Evolutionary conservation across 2,888 invertebrate genomes (phyloP).

Genomic region (Papilio protenor): DNA sequence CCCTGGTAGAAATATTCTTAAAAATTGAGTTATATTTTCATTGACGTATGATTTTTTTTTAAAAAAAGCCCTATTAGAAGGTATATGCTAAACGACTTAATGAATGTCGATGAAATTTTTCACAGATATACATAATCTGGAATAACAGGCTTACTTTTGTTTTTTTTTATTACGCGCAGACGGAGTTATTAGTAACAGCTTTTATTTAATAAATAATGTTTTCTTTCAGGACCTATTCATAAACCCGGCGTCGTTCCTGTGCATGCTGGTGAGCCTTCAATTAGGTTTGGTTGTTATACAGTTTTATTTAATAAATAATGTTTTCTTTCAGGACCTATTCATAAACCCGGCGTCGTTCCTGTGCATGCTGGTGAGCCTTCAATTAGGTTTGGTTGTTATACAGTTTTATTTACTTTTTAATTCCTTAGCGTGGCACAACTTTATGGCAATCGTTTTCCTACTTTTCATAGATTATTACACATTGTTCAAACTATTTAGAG

Average conservation of each 20-base stretch:
- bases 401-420: constrained; percentile 92
- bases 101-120: no score
- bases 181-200: not conserved
- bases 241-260: constrained; percentile 91
- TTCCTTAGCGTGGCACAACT: constrained; percentile 95
- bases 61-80: no score
- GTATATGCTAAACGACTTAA: no score
- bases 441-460: constrained; percentile 92
- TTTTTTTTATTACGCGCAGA: no score
- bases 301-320: constrained; percentile 86
- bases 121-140: no score
- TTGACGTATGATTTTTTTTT: not conserved
- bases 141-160: no score
- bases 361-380: constrained; percentile 89
- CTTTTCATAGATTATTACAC: constrained; percentile 96
- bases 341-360: constrained; percentile 92
- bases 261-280: constrained; percentile 89
- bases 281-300: constrained; percentile 89
- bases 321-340: constrained; percentile 89
- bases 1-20: not conserved
- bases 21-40: not conserved
- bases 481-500: constrained; percentile 94
- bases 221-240: constrained; percentile 91
- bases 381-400: constrained; percentile 87
- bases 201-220: constrained; percentile 9